Evolutionary conservation across 2,888 invertebrate genomes (phyloP).

Genomic region (Erpobdella octoculata): DNA sequence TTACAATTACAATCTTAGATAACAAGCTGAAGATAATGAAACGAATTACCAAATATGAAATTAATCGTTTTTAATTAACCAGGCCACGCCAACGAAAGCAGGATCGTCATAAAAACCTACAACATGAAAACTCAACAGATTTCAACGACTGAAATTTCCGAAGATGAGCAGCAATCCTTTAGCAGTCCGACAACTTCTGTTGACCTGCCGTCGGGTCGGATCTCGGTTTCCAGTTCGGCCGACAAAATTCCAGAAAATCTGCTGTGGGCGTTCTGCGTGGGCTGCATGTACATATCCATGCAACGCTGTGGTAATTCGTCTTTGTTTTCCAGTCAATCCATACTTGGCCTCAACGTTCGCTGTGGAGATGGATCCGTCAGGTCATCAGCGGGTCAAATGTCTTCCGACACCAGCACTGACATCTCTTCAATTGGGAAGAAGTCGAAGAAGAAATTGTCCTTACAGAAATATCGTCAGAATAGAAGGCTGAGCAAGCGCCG

Average conservation of each 20-base stretch:
- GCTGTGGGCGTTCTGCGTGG: slow-evolving; percentile 35
- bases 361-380: slow-evolving; percentile 16
- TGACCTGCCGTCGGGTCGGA: slow-evolving; percentile 35
- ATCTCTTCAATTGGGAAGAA: neutral
- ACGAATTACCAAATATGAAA: no score
- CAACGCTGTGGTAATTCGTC: slow-evolving; percentile 10
- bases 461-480: neutral
- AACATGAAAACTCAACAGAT: slow-evolving; percentile 9
- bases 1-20: no score
- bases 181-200: slow-evolving; percentile 26
- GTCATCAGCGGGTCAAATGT: slow-evolving; percentile 4
- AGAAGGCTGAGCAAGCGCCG: slow-evolving; percentile 26
- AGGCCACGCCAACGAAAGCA: neutral
- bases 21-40: no score
- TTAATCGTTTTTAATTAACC: neutral
- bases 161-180: slow-evolving; percentile 33
- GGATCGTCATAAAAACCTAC: slow-evolving; percentile 14
- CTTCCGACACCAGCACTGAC: slow-evolving; percentile 1
- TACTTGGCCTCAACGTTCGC: neutral
- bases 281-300: slow-evolving; percentile 32
- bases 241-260: slow-evolving; percentile 29
- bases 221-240: slow-evolving; percentile 28
- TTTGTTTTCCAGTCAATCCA: neutral
- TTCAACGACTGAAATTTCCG: slow-evolving; percentile 20
- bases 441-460: neutral